Conservation (phyloP, 2,888 invertebrate genomes). For the Podotricha telesiphe region DNA sequence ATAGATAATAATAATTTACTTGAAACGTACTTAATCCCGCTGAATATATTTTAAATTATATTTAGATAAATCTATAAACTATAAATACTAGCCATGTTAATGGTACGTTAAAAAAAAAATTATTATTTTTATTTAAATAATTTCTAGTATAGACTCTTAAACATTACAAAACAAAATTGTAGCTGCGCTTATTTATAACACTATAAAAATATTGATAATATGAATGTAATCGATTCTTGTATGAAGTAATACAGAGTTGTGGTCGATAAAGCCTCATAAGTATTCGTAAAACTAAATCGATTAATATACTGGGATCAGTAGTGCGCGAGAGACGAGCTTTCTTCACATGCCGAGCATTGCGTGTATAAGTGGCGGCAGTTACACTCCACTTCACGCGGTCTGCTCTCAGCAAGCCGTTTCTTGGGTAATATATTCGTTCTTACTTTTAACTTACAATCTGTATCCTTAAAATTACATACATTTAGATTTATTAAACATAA, state of each 20-base stretch:
- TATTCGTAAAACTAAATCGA: constrained; percentile 11
- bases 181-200: too few relatives aligned
- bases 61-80: too few relatives aligned
- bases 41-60: neutral
- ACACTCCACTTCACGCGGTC: constrained; percentile 72
- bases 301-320: constrained; percentile 38
- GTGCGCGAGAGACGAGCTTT: constrained; percentile 61
- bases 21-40: too few relatives aligned
- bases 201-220: neutral
- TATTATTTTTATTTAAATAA: too few relatives aligned
- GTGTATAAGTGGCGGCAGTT: constrained; percentile 62
- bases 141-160: too few relatives aligned
- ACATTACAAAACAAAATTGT: too few relatives aligned
- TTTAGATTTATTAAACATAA: neutral
- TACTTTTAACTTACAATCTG: neutral
- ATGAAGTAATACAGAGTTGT: neutral
- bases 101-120: too few relatives aligned
- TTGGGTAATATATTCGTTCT: constrained; percentile 15
- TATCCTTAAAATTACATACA: neutral
- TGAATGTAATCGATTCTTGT: neutral
- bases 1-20: too few relatives aligned
- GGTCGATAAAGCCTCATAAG: neutral
- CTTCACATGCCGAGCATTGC: constrained; percentile 74
- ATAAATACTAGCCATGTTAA: too few relatives aligned
- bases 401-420: neutral